Base-by-base conservation (phyloP, 1,140 invertebrate genomes). In the Hycleus cichorii region DNA sequence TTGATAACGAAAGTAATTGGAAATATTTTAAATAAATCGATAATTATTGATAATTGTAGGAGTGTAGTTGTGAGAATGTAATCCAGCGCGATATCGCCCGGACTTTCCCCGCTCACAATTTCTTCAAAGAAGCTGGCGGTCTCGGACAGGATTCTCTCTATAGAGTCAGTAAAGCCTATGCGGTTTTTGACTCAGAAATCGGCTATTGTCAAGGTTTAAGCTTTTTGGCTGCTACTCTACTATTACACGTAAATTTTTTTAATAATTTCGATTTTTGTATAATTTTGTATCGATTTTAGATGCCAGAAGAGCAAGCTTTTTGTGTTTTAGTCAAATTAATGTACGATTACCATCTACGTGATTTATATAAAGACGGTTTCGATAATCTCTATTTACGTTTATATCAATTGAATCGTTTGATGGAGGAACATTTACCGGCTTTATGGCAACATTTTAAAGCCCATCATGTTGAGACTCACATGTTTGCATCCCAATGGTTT, bases 401-500 rank as follows among this genome's bases (percentile, higher is more conserved):
- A 57, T 97, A 97, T 78, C 96, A 99, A 75, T 78, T 99, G n/a
- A 93, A 97, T 69, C 83, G 91, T 59, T 76, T 99, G 9, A 89
- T 98, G 80, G 89, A 97, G 87, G 95, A 98, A 75, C 91, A 97
- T 75, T 72, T 97, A 47, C 86, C 88, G 0, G 92, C 96, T 62
- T 74, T 99, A 43, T 89, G 88, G 68, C 83, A 85, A 58, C 97
- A 99, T 76, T 98, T 99, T 77, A 80, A 80, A 62, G 88, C 92
- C 70, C 84, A 94, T 70, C 89, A 90, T 40, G 85, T 99, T 45
- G 97, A 99, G 76, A 89, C 93, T 51, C 97, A 99, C 77, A 99
- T 99, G 97, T 99, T 94, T 77, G 97, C 95, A 24, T 95, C 92
- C 38, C 97, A 99, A 78, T 99, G 97, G 97, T 98, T 99, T 80